Conservation (phyloP, 2,797 vertebrate species). For the Chaetodon trifasciatus region DNA sequence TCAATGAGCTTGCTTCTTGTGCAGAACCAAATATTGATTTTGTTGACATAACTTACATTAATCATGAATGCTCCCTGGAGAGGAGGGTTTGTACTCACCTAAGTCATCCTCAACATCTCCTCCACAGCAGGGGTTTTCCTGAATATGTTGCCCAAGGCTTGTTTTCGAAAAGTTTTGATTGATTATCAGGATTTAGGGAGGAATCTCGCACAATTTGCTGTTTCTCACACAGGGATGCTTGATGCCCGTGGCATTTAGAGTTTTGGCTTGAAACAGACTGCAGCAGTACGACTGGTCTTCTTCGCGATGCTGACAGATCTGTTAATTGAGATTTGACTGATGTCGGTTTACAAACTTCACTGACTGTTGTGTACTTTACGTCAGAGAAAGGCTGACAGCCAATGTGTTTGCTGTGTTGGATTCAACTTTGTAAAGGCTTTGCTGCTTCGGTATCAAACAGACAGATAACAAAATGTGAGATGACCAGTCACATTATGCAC, state of each 20-base stretch:
- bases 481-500: conserved; percentile 8
- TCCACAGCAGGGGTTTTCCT: conserved; percentile 72
- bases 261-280: conserved; percentile 48
- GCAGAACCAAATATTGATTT: conserved; percentile 51
- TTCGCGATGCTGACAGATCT: conserved; percentile 53
- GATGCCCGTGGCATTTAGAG: conserved; percentile 51
- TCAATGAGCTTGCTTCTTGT: conserved; percentile 55
- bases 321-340: conserved; percentile 57
- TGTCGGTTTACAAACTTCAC: conserved; percentile 39
- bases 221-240: conserved; percentile 33
- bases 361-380: conserved; percentile 20
- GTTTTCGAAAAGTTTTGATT: conserved; percentile 77
- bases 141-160: conserved; percentile 73
- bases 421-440: conserved; percentile 12
- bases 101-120: conserved; percentile 49
- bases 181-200: conserved; percentile 79
- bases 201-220: conserved; percentile 75
- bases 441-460: not conserved
- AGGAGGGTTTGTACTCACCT: conserved; percentile 16
- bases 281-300: conserved; percentile 15
- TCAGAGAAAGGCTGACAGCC: conserved; percentile 28
- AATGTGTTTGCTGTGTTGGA: conserved; percentile 3
- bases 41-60: conserved; percentile 55
- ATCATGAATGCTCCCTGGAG: conserved; percentile 45
- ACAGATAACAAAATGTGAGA: conserved; percentile 1